Evolutionary conservation across 53 echinoderm and acorn worm genomes (phyloP).

Genomic region (Hippasteria phrygiana): DNA sequence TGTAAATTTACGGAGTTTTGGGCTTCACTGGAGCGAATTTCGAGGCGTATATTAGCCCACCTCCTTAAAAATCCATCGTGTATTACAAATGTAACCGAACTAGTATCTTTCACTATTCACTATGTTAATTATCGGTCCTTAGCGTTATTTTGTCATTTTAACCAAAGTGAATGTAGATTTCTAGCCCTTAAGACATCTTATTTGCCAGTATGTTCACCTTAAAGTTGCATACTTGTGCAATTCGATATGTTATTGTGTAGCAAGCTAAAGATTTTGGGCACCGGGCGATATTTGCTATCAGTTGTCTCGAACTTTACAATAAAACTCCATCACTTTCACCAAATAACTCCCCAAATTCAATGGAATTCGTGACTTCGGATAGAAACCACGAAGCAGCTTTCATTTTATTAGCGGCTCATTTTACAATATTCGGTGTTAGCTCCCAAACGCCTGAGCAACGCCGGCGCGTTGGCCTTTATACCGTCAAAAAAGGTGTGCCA

Average conservation of each 20-base stretch:
- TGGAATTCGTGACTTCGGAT: slow-evolving; percentile 24
- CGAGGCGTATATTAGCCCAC: too few species aligned
- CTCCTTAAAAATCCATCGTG: too few species aligned
- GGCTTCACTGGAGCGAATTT: too few species aligned
- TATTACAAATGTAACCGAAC: too few species aligned
- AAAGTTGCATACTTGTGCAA: too few species aligned
- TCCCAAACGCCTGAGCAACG: not conserved
- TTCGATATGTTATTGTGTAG: not conserved
- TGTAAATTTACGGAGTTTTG: too few species aligned
- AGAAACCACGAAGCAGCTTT: not conserved
- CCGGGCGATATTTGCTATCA: not conserved
- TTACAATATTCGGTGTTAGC: not conserved
- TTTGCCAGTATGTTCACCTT: too few species aligned
- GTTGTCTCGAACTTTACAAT: slow-evolving; percentile 2
- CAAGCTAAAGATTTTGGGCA: not conserved
- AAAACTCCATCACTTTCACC: not conserved
- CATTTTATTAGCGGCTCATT: not conserved
- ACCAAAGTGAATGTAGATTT: too few species aligned
- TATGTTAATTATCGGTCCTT: too few species aligned
- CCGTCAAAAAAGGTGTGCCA: slow-evolving; percentile 24
- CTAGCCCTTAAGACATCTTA: too few species aligned
- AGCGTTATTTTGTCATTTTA: too few species aligned
- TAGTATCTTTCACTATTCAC: too few species aligned
- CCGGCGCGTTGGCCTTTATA: not conserved
- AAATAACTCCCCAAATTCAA: slow-evolving; percentile 2